Base-by-base conservation (phyloP, 2,888 invertebrate species). In the Sminthurides aquaticus region DNA sequence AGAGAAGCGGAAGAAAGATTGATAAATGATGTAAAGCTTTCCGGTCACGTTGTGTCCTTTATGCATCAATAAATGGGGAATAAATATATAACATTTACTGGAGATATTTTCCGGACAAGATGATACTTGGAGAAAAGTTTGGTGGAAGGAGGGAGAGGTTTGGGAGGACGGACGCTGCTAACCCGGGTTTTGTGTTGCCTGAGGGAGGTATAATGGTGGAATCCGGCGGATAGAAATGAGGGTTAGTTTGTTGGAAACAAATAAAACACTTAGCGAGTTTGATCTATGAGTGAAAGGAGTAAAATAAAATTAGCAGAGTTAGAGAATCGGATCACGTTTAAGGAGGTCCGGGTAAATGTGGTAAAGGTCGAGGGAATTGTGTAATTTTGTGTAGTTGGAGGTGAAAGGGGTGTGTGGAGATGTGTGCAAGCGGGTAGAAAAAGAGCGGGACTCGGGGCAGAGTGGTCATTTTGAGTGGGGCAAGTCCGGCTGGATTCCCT, bases 251-350 rank as follows among this genome's bases (percentile, higher is more conserved):
- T 34, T 34, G 15, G 43, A 34, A 34, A 34, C 43, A 34, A 34
- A 34, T 34, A 34, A 34, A 34, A 34, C 43, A 34, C 43, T 34
- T 34, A 34, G 43, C 43, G 15, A 34, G 43, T 34, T 34, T 34
- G 43, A 34, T 34, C 43, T 34, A 34, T 5, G 43, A 34, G 43
- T 34, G 43, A 34, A 34, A 34, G 43, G 43, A 34, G 43, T 34
- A 34, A 34, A 34, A 34, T 34, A 34, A 34, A 34, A 34, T 34
- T 34, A 34, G 43, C 43, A 34, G 43, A 34, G 11, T 58, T 58
- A 18, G 24, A 34, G n/a, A 63, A 58, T 49, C 63, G 28, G 49
- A 57, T 63, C 63, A 63, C 63, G 63, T 63, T 52, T 49, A n/a
- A 34, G 43, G 43, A 34, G 43, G 43, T 11, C 43, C 8, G 43